Conservation (phyloP, 2,888 invertebrate species). For the Limnephilus lunatus region DNA sequence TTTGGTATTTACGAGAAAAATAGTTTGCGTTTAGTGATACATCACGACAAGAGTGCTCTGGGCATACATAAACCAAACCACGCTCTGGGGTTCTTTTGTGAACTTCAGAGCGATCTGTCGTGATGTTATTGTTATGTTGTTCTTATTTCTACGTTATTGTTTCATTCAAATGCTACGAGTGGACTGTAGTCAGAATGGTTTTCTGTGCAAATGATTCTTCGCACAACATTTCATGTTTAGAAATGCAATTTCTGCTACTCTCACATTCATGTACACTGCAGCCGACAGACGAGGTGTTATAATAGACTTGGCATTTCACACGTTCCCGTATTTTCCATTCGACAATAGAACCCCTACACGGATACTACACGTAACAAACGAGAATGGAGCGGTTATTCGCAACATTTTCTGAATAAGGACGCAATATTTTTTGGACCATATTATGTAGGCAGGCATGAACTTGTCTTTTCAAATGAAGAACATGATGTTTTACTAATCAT, state of each 20-base stretch:
- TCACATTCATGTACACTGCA: neutral
- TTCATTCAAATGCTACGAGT: neutral
- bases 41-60: too few relatives aligned
- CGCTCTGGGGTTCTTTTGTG: too few relatives aligned
- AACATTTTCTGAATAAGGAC: neutral
- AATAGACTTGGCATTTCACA: neutral
- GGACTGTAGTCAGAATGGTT: too few relatives aligned
- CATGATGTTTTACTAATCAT: too few relatives aligned
- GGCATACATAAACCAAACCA: too few relatives aligned
- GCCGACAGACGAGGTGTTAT: neutral
- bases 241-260: neutral
- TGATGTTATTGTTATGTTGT: too few relatives aligned
- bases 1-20: too few relatives aligned
- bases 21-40: too few relatives aligned
- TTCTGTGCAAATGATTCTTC: too few relatives aligned
- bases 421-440: neutral
- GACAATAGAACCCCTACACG: neutral
- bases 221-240: neutral
- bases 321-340: neutral
- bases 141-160: neutral
- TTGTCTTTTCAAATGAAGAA: neutral
- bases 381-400: neutral
- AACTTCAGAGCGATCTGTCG: too few relatives aligned
- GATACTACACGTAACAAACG: neutral
- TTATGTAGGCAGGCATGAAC: neutral